Evolutionary conservation across 2,888 invertebrate genomes (phyloP).

Genomic region (Pristionchus maxplancki): DNA sequence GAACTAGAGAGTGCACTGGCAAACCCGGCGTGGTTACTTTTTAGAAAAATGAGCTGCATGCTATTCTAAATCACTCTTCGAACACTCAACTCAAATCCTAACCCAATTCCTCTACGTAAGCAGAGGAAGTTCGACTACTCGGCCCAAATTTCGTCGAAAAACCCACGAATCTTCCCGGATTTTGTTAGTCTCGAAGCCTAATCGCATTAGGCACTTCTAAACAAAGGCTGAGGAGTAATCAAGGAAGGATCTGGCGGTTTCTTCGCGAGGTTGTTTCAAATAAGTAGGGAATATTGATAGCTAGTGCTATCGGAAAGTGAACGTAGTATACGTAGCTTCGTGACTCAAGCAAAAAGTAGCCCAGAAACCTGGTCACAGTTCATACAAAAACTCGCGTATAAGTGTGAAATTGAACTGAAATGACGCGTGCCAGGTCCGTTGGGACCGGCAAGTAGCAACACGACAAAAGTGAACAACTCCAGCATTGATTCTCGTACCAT

Average conservation of each 20-base stretch:
- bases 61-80: neutral
- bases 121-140: constrained; percentile 37
- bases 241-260: neutral
- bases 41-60: too few relatives aligned
- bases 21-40: neutral
- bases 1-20: neutral
- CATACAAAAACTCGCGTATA: too few relatives aligned
- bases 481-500: too few relatives aligned
- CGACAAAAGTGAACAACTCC: too few relatives aligned
- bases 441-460: too few relatives aligned
- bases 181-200: neutral
- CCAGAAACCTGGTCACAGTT: too few relatives aligned
- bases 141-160: neutral
- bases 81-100: neutral
- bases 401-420: too few relatives aligned
- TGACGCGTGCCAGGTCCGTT: too few relatives aligned
- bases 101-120: constrained; percentile 15
- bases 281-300: too few relatives aligned
- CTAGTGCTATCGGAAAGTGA: too few relatives aligned
- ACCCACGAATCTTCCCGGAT: neutral
- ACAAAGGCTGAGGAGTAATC: neutral
- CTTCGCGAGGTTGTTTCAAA: neutral
- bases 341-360: too few relatives aligned
- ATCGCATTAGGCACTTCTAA: constrained; percentile 2
- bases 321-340: too few relatives aligned